Base-by-base conservation (phyloP, 2,113 vertebrate species). In the Syngnathus scovelli region DNA sequence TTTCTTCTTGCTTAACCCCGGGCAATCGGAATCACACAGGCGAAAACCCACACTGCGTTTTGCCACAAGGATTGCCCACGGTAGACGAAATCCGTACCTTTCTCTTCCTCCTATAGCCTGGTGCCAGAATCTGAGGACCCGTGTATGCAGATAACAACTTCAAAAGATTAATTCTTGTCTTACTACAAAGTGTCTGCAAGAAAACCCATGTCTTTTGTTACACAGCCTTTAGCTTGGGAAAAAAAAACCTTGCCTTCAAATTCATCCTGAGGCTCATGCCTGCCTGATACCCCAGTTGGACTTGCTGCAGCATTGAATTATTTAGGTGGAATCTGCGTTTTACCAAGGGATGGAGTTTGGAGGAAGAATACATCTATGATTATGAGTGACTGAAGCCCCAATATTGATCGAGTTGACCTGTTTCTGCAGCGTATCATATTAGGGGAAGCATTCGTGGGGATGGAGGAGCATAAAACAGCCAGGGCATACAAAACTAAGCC, bases 81-180 rank as follows among this genome's bases (percentile, higher is more conserved):
- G 88, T 87, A 73, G 81, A 88, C 71, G 79, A 82, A 87, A 83
- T 60, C 73, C 75, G 69, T 77, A 83, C 76, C 76, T 80, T 71
- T 82, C 72, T 82, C 76, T 86, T 87, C 81, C 83, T 75, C 74
- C 80, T 77, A 82, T 70, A 87, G 74, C 75, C 71, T 36, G 27
- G 56, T 66, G 79, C 76, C 77, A 67, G 69, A 81, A 70, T 78
- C 79, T 78, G 82, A 77, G 74, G 69, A 71, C 16, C 55, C 74
- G 72, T 77, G 73, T 71, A 85, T 78, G 69, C 71, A 74, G 83
- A 85, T 90, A 87, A 88, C 80, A 85, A 87, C 82, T 88, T 88
- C 82, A 89, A 80, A 90, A 87, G 89, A 87, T 83, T 83, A 77
- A 86, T 89, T 87, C 82, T 82, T 83, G 75, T 86, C 78, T 87